Evolutionary conservation across 2,888 invertebrate genomes (phyloP).

Genomic region (Xanthia icteritia): DNA sequence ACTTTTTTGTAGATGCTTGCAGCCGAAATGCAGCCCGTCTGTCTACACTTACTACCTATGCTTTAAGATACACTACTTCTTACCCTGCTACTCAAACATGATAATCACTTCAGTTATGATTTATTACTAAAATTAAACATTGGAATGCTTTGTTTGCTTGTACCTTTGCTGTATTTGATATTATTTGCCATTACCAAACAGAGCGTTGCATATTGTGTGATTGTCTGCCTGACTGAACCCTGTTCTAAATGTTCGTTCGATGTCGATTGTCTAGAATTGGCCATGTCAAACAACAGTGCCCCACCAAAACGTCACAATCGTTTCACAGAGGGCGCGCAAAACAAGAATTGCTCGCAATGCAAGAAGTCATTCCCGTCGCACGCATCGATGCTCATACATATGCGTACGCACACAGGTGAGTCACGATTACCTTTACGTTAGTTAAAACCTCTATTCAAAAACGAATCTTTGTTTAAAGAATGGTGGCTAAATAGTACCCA

Average conservation of each 20-base stretch:
- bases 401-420: conserved; percentile 93
- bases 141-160: conserved; percentile 77
- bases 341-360: conserved; percentile 92
- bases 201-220: conserved; percentile 68
- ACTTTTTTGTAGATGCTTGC: conserved; percentile 18
- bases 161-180: conserved; percentile 20
- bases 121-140: conserved; percentile 54
- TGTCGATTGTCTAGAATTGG: conserved; percentile 92
- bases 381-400: conserved; percentile 94
- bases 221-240: conserved; percentile 69
- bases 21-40: conserved; percentile 37
- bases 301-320: conserved; percentile 92
- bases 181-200: conserved; percentile 59
- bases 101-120: conserved; percentile 89
- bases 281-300: conserved; percentile 93
- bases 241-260: conserved; percentile 85
- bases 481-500: background rate
- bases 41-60: conserved; percentile 29
- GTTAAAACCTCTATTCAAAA: background rate
- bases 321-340: conserved; percentile 90
- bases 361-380: conserved; percentile 94
- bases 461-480: background rate
- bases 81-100: conserved; percentile 78
- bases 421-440: conserved; percentile 18
- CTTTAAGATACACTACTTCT: conserved; percentile 37